Evolutionary conservation across 2,113 vertebrate species (phyloP), one percentile per base, ranked within the genome.

Genomic region (Pseudorasbora parva): DNA sequence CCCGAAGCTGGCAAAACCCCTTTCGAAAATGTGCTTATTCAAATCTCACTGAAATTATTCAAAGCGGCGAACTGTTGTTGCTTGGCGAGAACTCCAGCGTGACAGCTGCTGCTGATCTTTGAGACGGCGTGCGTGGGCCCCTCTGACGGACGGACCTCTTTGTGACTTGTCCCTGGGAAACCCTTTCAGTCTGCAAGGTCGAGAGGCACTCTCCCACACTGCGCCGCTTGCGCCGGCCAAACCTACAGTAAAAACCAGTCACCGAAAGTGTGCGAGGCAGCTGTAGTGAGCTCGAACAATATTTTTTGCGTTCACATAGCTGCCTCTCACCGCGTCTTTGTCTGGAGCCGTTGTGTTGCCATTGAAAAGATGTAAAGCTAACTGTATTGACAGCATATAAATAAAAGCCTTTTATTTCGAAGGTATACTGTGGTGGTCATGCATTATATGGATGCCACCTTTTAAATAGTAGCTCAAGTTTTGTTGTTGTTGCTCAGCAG

Each of bases 71-170:
- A 81, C 85, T 84, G 77, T 66, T 82, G 80, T 81, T 87, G 84
- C 78, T 83, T 59, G 47, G 78, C 62, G 51, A 41, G 60, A 76
- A 60, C 83, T 79, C 73, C 73, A 72, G 73, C 41, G 60, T 59
- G 62, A 84, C 87, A 90, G 90, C 85, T 91, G 87, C 89, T 81
- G 83, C 69, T 21, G 71, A 80, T 88, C 84, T 78, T 59, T 81
- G 62, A 81, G 86, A 69, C 37, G 71, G 87, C 49, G 41, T 84
- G 69, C 72, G 85, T 59, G 79, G 86, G 78, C 86, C 79, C 82
- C 77, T 69, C 79, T 89, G 90, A 89, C 77, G 83, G 86, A 89
- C 84, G 78, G 71, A 57, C 64, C 51, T 62, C 85, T 86, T 89
- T 89, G 85, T 90, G 49, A 77, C 57, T 76, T 66, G 71, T 88